Percentiles rank a stretch among this genome's conserved stretches.
Evolutionary conservation across 2,888 invertebrate genomes (phyloP).

Genomic region (Orthonychiurus folsomi): DNA sequence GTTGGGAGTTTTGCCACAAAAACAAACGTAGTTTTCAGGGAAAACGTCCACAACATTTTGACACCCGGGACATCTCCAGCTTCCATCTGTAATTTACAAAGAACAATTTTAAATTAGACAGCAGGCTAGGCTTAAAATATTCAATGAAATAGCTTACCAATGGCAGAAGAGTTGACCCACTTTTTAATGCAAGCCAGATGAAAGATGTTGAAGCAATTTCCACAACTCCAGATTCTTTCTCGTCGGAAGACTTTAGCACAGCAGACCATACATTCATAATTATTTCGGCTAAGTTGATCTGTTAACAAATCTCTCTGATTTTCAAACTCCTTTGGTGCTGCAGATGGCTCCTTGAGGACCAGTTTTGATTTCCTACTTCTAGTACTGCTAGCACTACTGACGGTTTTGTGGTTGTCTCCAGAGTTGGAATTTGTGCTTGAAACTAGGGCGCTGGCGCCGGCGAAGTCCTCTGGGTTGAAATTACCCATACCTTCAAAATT

Average conservation of each 20-base stretch:
- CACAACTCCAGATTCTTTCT: slow-evolving; percentile 82
- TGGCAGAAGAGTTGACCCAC: slow-evolving; percentile 73
- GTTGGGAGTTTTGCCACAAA: slow-evolving; percentile 70
- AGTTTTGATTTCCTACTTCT: neutral
- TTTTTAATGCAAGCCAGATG: slow-evolving; percentile 82
- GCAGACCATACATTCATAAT: slow-evolving; percentile 88
- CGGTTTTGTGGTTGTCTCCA: neutral
- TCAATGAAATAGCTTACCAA: slow-evolving; percentile 10
- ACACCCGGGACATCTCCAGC: slow-evolving; percentile 95
- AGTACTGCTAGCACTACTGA: no score
- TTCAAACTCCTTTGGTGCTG: slow-evolving; percentile 42
- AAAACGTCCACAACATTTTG: slow-evolving; percentile 66
- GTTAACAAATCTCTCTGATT: slow-evolving; percentile 76
- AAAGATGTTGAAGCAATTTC: slow-evolving; percentile 82
- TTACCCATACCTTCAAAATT: neutral
- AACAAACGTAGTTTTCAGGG: slow-evolving; percentile 77
- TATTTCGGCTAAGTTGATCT: slow-evolving; percentile 70
- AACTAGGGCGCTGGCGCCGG: no score
- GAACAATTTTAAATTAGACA: neutral
- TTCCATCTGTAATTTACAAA: slow-evolving; percentile 49
- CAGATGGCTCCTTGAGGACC: neutral
- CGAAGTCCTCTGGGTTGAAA: no score
- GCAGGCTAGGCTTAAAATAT: neutral
- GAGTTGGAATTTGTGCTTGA: neutral
- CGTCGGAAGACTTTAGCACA: slow-evolving; percentile 73